Evolutionary conservation across 2,888 invertebrate genomes (phyloP).

Genomic region (Tetrapedia diversipes): DNA sequence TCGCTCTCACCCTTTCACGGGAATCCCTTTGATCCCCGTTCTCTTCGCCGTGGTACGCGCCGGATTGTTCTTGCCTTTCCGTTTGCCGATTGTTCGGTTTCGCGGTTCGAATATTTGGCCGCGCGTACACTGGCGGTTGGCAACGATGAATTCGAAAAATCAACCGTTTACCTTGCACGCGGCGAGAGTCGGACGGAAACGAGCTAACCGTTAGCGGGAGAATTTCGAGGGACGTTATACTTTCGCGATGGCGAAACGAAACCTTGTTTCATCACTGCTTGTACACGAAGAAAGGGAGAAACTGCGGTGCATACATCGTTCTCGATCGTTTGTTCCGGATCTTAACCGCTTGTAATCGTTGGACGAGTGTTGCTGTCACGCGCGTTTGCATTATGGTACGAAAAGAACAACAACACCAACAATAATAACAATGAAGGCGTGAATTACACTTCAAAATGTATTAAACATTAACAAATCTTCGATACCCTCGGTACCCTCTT

Average conservation of each 20-base stretch:
- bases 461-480: too few relatives aligned
- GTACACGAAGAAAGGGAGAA: not conserved
- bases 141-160: not conserved
- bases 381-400: slow-evolving; percentile 1
- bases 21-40: slow-evolving; percentile 48
- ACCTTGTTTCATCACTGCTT: too few relatives aligned
- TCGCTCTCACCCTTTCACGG: slow-evolving; percentile 26
- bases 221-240: too few relatives aligned
- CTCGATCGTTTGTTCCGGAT: slow-evolving; percentile 14
- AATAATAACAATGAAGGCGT: not conserved
- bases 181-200: too few relatives aligned
- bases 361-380: slow-evolving; percentile 27
- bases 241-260: too few relatives aligned
- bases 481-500: too few relatives aligned
- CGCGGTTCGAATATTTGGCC: slow-evolving; percentile 17
- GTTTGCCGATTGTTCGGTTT: slow-evolving; percentile 27
- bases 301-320: slow-evolving; percentile 2
- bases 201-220: too few relatives aligned
- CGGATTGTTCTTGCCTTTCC: slow-evolving; percentile 30
- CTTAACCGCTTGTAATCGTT: slow-evolving; percentile 37
- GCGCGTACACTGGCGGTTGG: not conserved
- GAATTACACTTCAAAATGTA: too few relatives aligned
- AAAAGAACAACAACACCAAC: not conserved
- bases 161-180: too few relatives aligned
- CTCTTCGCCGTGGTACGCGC: slow-evolving; percentile 16